Base-by-base conservation (phyloP, 2,888 invertebrate species). In the Catocala sponsa region DNA sequence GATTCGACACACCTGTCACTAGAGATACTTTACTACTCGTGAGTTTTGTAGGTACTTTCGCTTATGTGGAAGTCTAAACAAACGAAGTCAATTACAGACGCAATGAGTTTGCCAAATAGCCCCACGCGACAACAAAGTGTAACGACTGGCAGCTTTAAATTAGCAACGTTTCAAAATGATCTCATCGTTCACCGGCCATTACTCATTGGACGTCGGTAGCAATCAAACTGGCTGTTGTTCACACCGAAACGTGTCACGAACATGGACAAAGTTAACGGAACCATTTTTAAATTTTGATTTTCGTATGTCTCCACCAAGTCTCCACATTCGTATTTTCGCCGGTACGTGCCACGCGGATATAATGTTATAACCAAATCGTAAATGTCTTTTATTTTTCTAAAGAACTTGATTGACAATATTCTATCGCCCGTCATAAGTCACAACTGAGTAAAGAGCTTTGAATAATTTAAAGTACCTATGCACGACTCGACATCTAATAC, bases 161-260 rank as follows among this genome's bases (percentile, higher is more conserved):
- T 92, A 91, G 88, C 86, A 82, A 84, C 81, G 85, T 87, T 87
- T 87, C 84, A 84, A 87, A 86, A 85, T 93, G 92, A 92, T 89
- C 91, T 92, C 92, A 92, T 89, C 87, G 82, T 59, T 63, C 69
- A 70, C 71, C 56, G 77, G 76, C 79, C 89, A 90, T 92, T 92
- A 92, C 84, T 92, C 91, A 92, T 89, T 87, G 83, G 82, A 74
- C 72, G 85, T 82, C 84, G 76, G 74, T 69, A 74, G 78, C 74
- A 77, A 72, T 76, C 72, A 62, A 58, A 64, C 52, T 62, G 55
- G 54, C 58, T 55, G 62, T 68, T 74, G 66, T 75, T 78, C 76
- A 80, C 79, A 75, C 68, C 55, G 63, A 71, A 7, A 38, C 9
- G 35, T 47, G 65, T 67, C 76, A 79, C 63, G 15, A 44, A 74